Conservation (phyloP, 2,113 vertebrate genomes). For the Myiopsitta monachus region DNA sequence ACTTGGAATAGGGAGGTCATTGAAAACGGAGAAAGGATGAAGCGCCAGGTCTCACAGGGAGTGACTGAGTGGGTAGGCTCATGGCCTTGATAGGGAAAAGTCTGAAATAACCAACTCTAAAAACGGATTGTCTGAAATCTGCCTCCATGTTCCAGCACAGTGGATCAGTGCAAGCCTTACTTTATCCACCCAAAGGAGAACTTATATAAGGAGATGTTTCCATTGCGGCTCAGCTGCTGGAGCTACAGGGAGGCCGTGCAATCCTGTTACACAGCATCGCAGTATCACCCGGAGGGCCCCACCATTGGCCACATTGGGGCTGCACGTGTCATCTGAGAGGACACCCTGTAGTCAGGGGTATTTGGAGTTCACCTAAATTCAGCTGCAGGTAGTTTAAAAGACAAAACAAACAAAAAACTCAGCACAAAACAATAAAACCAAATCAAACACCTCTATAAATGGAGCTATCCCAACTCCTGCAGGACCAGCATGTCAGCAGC, state of each 20-base stretch:
- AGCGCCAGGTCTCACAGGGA: neutral
- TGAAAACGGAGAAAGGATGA: conserved; percentile 11
- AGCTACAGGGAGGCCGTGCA: neutral
- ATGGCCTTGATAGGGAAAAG: neutral
- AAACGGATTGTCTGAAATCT: conserved; percentile 15
- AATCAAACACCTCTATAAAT: neutral
- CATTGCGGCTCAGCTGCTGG: neutral
- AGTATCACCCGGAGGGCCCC: neutral
- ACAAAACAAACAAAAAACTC: neutral
- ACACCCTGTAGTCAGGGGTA: neutral
- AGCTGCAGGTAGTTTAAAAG: neutral
- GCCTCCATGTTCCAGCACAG: neutral
- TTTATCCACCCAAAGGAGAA: neutral
- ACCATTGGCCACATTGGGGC: neutral
- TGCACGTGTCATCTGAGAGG: neutral
- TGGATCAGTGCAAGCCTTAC: neutral
- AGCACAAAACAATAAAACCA: neutral
- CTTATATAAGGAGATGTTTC: neutral
- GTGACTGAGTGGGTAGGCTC: neutral
- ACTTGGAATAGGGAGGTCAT: conserved; percentile 29
- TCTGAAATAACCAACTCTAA: conserved; percentile 17
- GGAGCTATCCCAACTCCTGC: neutral
- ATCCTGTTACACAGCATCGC: neutral
- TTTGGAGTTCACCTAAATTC: neutral
- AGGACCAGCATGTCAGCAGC: neutral